phyloP scores from a whole-genome alignment of 2,797 vertebrate species.

The Agapornis canus region DNA sequence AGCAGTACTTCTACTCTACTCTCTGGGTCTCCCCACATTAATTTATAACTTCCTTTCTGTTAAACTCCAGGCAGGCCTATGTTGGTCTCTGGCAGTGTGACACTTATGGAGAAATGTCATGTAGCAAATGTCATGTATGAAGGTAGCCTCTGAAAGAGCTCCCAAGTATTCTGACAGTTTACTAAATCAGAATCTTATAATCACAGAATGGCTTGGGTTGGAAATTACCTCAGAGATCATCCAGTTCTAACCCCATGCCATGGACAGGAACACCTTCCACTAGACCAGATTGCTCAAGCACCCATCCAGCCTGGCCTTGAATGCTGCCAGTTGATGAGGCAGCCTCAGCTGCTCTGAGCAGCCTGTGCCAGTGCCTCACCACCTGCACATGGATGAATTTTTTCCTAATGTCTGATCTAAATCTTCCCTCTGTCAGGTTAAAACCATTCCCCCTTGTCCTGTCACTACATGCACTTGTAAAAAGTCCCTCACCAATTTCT shows the following conservation, averaged over 20 bases:
- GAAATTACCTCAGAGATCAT: background rate
- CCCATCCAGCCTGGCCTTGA: background rate
- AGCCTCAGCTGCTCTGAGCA: background rate
- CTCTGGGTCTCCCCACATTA: background rate
- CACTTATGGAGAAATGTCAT: accelerated
- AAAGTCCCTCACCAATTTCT: background rate
- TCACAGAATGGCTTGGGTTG: background rate
- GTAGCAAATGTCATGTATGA: background rate
- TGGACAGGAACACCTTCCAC: background rate
- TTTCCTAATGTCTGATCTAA: background rate
- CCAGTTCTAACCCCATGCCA: background rate
- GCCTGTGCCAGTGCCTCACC: background rate
- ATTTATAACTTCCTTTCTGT: background rate
- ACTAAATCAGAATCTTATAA: background rate
- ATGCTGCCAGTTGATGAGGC: background rate
- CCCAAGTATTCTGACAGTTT: background rate
- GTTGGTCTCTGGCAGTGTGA: background rate
- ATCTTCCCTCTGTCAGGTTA: background rate
- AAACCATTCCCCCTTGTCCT: background rate
- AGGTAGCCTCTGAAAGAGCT: background rate
- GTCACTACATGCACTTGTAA: background rate
- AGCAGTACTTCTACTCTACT: background rate
- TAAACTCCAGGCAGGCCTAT: background rate
- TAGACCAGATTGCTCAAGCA: background rate
- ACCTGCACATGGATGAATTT: background rate